Percentiles rank a stretch among this genome's conserved stretches.
Conservation (phyloP, 2,113 vertebrate genomes). For the Nothocercus nigrocapillus region DNA sequence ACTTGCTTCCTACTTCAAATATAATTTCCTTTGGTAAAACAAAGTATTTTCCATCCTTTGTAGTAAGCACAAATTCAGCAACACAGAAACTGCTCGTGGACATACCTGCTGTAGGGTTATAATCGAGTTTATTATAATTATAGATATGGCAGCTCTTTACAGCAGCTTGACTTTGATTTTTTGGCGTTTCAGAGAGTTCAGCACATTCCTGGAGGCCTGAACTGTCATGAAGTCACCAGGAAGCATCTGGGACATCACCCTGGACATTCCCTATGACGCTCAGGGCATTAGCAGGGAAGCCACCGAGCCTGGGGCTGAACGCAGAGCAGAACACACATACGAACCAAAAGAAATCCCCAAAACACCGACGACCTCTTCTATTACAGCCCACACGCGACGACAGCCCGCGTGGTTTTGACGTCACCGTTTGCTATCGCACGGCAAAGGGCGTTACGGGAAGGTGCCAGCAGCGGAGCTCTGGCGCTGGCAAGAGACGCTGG, state of each 20-base stretch:
- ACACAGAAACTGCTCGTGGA: neutral
- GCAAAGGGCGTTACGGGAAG: neutral
- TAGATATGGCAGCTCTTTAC: neutral
- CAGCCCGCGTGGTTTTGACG: fast-evolving
- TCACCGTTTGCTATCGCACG: neutral
- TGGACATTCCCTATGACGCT: neutral
- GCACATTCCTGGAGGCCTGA: neutral
- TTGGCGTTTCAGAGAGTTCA: neutral
- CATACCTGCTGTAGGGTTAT: neutral
- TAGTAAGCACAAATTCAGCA: neutral
- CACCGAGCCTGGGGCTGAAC: neutral
- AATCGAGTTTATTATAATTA: neutral
- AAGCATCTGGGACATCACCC: neutral
- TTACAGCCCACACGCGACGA: neutral
- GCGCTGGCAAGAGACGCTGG: neutral
- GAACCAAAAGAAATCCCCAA: neutral
- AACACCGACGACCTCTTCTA: neutral
- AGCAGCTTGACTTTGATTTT: neutral
- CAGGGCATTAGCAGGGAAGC: neutral
- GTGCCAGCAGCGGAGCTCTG: neutral
- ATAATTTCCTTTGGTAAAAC: neutral
- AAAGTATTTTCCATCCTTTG: neutral
- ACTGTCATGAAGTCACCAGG: neutral
- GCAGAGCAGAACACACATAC: neutral
- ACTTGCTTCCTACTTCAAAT: neutral